phyloP scores from a whole-genome alignment of 2,797 vertebrate genomes.

The Malacoctenus gilli region DNA sequence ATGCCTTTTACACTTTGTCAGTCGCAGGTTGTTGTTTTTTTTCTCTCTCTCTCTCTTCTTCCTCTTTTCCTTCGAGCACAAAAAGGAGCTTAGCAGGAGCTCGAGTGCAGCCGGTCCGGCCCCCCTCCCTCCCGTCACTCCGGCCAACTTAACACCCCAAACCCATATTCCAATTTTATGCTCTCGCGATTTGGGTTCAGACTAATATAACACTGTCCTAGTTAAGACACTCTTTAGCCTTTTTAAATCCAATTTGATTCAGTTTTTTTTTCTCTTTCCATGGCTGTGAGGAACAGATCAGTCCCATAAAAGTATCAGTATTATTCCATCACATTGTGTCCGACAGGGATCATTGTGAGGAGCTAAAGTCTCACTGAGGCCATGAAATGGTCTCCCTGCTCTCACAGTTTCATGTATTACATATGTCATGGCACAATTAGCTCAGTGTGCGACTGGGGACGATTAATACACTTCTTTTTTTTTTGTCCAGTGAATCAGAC shows the following conservation, averaged over 20 bases:
- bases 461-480: constrained; percentile 43
- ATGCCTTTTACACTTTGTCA: constrained; percentile 36
- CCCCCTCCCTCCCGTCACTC: constrained; percentile 40
- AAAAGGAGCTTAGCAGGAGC: constrained; percentile 41
- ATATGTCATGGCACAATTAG: constrained; percentile 33
- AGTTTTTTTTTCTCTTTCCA: too few species aligned
- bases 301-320: constrained; percentile 30
- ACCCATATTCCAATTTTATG: constrained; percentile 48
- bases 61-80: too few species aligned
- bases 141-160: constrained; percentile 43
- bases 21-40: constrained; percentile 13
- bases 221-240: constrained; percentile 44
- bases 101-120: constrained; percentile 12
- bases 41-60: neutral
- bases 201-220: constrained; percentile 40
- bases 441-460: constrained; percentile 25
- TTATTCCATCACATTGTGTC: constrained; percentile 22
- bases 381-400: constrained; percentile 13
- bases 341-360: constrained; percentile 1
- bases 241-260: constrained; percentile 55
- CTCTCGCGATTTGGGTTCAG: constrained; percentile 41
- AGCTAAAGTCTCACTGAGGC: constrained; percentile 22
- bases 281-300: constrained; percentile 17
- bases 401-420: constrained; percentile 15
- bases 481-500: constrained; percentile 27